phyloP scores from a whole-genome alignment of 2,797 vertebrate genomes.

The Malacoraja senta region DNA sequence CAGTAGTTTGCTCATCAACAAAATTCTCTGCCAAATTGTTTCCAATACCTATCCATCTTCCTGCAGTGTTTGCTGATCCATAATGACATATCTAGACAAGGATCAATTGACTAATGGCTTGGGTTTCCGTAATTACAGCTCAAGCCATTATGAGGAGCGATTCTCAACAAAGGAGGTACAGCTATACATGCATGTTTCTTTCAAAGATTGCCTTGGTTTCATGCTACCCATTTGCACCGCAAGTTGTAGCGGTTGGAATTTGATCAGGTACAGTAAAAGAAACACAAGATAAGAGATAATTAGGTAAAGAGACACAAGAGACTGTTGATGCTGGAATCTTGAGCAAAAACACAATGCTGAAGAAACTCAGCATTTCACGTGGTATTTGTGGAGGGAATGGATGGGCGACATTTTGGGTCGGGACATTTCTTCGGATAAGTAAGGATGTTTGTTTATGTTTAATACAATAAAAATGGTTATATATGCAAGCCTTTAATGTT shows the following conservation, averaged over 20 bases:
- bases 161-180: background rate
- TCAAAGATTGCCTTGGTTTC: background rate
- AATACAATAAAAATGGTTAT: background rate
- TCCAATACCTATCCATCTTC: background rate
- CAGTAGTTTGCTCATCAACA: background rate
- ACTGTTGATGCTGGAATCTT: no score
- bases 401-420: no score
- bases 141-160: background rate
- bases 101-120: background rate
- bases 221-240: background rate
- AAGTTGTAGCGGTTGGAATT: background rate
- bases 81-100: background rate
- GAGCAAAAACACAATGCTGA: no score
- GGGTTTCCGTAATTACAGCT: background rate
- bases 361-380: no score
- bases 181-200: background rate
- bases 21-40: background rate
- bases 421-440: background rate
- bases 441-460: background rate
- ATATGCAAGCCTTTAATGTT: background rate
- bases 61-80: background rate
- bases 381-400: no score
- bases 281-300: background rate
- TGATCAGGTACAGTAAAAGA: background rate
- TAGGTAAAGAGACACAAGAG: no score